Conservation (phyloP, 2,797 vertebrate species). For the Urocyon cinereoargenteus region DNA sequence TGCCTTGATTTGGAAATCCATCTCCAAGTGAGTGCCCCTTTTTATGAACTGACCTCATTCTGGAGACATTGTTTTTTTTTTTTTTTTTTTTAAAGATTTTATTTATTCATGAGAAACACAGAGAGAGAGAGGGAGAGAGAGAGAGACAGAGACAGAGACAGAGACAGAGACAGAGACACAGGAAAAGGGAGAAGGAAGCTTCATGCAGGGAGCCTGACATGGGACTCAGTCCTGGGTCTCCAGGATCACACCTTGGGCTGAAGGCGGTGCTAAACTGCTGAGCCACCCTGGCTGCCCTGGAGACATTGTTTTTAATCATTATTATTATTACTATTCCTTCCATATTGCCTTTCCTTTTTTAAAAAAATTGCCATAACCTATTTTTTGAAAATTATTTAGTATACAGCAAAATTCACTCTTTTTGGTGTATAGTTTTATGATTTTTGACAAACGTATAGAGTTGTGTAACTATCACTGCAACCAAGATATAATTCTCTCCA, state of each 20-base stretch:
- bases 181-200: too few relatives aligned
- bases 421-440: not conserved
- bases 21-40: not conserved
- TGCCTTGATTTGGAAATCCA: not conserved
- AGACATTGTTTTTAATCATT: not conserved
- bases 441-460: not conserved
- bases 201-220: too few relatives aligned
- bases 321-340: not conserved
- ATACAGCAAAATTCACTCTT: not conserved
- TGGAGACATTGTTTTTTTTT: not conserved
- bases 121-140: too few relatives aligned
- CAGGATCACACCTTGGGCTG: too few relatives aligned
- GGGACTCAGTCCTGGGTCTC: too few relatives aligned
- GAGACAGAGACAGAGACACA: too few relatives aligned
- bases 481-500: not conserved
- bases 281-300: too few relatives aligned
- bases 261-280: too few relatives aligned
- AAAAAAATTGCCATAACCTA: not conserved
- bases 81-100: too few relatives aligned
- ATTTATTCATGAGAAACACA: too few relatives aligned
- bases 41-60: not conserved
- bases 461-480: not conserved
- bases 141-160: too few relatives aligned
- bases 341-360: not conserved
- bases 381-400: conserved; percentile 42